These are phyloP conservation scores for Ditylenchus dipsaci DNA, from an alignment of 1,140 invertebrate genomes.

Conservation along the genomic window DNA sequence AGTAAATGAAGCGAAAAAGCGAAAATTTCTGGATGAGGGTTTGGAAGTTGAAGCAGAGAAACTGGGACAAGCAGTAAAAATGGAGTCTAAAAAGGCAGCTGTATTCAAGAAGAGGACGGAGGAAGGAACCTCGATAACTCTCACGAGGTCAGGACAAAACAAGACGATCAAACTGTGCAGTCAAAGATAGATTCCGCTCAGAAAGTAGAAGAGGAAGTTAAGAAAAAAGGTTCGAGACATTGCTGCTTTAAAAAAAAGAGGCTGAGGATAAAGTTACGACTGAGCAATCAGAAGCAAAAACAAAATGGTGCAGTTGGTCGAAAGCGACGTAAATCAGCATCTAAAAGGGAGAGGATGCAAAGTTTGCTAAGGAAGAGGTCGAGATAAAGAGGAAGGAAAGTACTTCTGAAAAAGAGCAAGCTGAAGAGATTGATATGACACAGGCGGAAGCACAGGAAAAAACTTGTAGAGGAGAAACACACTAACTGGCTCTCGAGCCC, in stretches of 20 bases:
- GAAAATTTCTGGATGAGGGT: no score
- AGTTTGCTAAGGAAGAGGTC: constrained; percentile 1
- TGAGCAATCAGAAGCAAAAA: not conserved
- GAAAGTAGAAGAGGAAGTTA: not conserved
- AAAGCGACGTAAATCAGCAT: constrained; percentile 7
- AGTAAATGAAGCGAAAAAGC: not conserved
- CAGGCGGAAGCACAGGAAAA: not conserved
- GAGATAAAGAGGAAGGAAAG: not conserved
- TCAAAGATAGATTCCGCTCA: not conserved
- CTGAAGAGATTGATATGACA: not conserved
- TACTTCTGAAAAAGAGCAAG: not conserved
- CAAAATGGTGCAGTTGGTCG: not conserved
- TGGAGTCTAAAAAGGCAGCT: not conserved
- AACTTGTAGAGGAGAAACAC: no score
- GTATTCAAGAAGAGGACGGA: not conserved
- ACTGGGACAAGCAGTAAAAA: not conserved
- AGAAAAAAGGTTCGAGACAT: constrained; percentile 1
- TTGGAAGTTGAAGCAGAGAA: no score
- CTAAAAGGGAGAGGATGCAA: constrained; percentile 12
- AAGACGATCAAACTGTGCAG: not conserved
- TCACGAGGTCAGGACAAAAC: not conserved
- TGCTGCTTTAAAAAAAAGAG: not conserved
- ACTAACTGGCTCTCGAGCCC: no score
- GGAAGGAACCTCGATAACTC: not conserved
- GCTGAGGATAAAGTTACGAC: not conserved